A percentile compares a stretch with the other conserved stretches of the same genome.
Conservation (phyloP, 2,888 invertebrate species). For the Subacronicta megacephala region DNA sequence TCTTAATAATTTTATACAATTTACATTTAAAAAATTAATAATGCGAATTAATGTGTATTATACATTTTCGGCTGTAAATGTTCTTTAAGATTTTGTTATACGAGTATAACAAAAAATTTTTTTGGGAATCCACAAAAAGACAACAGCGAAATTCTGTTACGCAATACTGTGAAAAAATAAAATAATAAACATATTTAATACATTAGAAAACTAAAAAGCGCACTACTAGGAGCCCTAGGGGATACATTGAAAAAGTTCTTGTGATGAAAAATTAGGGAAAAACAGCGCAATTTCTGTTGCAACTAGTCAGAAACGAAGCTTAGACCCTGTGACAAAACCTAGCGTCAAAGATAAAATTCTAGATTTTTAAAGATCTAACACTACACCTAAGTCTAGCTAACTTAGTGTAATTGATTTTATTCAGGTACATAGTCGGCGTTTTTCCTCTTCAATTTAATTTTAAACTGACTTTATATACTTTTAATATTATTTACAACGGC, state of each 20-base stretch:
- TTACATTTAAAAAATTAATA: conserved; percentile 50
- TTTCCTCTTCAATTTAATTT: conserved; percentile 59
- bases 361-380: conserved; percentile 80
- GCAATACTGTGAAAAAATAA: conserved; percentile 40
- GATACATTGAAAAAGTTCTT: conserved; percentile 18
- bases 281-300: conserved; percentile 24
- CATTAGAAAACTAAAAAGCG: conserved; percentile 22
- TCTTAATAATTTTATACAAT: conserved; percentile 39
- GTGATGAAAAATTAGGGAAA: conserved; percentile 33
- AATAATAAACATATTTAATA: conserved; percentile 19
- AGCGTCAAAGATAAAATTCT: conserved; percentile 82
- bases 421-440: conserved; percentile 88
- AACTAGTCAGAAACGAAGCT: conserved; percentile 69
- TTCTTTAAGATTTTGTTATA: conserved; percentile 37
- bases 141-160: conserved; percentile 78
- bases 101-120: conserved; percentile 19
- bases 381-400: conserved; percentile 82
- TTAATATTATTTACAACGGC: conserved; percentile 76
- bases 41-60: conserved; percentile 41
- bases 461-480: conserved; percentile 60
- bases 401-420: conserved; percentile 86
- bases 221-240: conserved; percentile 34
- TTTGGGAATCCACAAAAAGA: conserved; percentile 48
- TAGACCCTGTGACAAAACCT: conserved; percentile 86
- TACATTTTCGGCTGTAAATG: conserved; percentile 52